Evolutionary conservation across 2,113 vertebrate species (phyloP), one percentile per base, ranked within the genome.

Genomic region (Sapajus apella): DNA sequence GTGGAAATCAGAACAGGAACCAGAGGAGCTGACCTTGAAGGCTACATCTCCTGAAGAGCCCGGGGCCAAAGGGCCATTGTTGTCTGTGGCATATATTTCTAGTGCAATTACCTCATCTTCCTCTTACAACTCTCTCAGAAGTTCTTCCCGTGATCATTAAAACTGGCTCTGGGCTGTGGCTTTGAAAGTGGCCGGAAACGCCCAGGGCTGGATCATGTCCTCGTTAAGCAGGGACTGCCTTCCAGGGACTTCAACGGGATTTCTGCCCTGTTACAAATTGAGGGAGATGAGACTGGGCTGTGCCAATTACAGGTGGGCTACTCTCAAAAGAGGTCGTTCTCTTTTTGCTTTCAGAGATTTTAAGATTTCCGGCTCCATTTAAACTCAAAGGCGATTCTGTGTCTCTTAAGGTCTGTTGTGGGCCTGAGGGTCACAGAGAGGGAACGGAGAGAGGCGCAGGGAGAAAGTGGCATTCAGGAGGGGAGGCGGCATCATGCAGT

Each of bases 121-220:
- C 84, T 95, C 82, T 95, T 95, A 85, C 87, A 91, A 76, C 92
- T 97, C 92, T 96, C 95, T 98, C 97, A 97, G 97, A 97, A 96
- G 93, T 97, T 95, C 85, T 73, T 96, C 68, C 95, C 52, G 0
- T 98, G 98, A 98, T 98, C 97, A 98, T 98, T 98, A 98, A 98
- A 98, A 97, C 92, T 80, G 95, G 96, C 98, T 98, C 95, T 97
- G 96, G 97, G 96, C 97, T 87, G 90, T 1, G 18, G 87, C 97
- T 98, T 98, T 97, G 97, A 98, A 97, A 95, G 96, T 4, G 3
- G 82, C 95, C 14, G 50, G 97, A 97, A 96, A 76, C 30, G 94
- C 98, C 97, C 92, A 97, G 84, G 97, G 98, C 96, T 88, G 80
- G 90, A 87, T 95, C 23, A 0, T 89, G 95, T 97, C 96, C 96